Base-by-base conservation (phyloP, 1,140 invertebrate species). In the Idris sp. region DNA sequence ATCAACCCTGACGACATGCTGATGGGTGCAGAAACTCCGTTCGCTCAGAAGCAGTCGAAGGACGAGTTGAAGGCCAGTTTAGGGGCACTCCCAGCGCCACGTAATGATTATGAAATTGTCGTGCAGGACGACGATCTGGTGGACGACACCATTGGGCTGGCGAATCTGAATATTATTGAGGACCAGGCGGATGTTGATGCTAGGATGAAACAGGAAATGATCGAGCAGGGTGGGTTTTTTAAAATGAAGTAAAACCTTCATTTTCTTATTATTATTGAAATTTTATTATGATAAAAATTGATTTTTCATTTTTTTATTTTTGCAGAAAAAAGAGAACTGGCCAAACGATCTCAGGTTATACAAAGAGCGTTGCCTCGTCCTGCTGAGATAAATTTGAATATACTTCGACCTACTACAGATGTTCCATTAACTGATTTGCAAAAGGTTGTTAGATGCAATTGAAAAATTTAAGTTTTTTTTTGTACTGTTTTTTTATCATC, bases 101-200 rank as follows among this genome's bases (percentile, higher is more conserved):
- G 94, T 62, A 99, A 99, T 85, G 98, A 99, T 87, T 99, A 98
- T 87, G 98, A 99, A 88, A 98, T 99, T 82, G 97, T 99, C 31
- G 93, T 99, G 6, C 96, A 97, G 0, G 96, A 98, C 65, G 91
- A 94, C 28, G 95, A 97, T 74, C 88, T 90, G 15, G 89, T 89
- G 8, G 90, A 90, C 54, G 89, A 89, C 2, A 87, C 88, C 22
- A 83, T 76, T 0, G 73, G 87, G 9, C 77, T 83, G 0, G 78
- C 88, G 4, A 72, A 83, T 4, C 82, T 83, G n/a, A 79, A 88
- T 5, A 81, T 88, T 0, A 81, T 93, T 0, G 93, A 96, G 78
- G 95, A 97, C 87, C 96, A 98, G 85, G 94, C 96, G 0, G 97
- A 99, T 85, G 84, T 97, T 0, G 97, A 98, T 84, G 92, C 92